These are phyloP conservation scores for Oncopodura yosiiana DNA, from an alignment of 1,140 invertebrate genomes.

Conservation along the genomic window DNA sequence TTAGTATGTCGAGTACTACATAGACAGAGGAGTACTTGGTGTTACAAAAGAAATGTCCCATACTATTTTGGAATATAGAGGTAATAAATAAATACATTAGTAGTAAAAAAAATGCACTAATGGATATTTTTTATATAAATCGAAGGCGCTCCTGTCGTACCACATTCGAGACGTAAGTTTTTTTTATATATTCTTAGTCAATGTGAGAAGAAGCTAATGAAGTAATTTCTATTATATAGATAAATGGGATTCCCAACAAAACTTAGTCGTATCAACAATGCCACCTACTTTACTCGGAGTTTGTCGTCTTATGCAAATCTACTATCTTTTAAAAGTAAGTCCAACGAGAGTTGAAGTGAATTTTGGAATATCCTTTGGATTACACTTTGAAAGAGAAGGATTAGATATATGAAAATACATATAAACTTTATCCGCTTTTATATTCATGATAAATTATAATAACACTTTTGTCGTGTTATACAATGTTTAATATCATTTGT, in stretches of 20 bases:
- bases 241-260: conserved; percentile 54
- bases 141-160: conserved; percentile 42
- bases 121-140: background rate
- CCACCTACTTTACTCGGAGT: conserved; percentile 65
- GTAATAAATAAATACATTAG: too few species aligned
- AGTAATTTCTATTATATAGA: too few species aligned
- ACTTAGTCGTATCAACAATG: conserved; percentile 63
- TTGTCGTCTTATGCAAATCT: conserved; percentile 66
- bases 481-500: too few species aligned
- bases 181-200: too few species aligned
- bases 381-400: too few species aligned
- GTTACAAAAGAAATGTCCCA: conserved; percentile 61
- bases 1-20: conserved; percentile 69
- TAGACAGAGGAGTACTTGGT: conserved; percentile 66
- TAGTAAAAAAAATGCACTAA: too few species aligned
- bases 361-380: background rate
- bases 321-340: conserved; percentile 65
- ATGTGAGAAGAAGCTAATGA: too few species aligned
- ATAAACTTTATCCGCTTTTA: too few species aligned
- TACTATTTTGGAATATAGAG: conserved; percentile 61
- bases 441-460: too few species aligned
- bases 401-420: too few species aligned
- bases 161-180: conserved; percentile 50
- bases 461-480: too few species aligned
- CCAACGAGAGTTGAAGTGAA: background rate